Evolutionary conservation across 2,888 invertebrate genomes (phyloP), one percentile per base, ranked within the genome.

Genomic region (Empis livida): DNA sequence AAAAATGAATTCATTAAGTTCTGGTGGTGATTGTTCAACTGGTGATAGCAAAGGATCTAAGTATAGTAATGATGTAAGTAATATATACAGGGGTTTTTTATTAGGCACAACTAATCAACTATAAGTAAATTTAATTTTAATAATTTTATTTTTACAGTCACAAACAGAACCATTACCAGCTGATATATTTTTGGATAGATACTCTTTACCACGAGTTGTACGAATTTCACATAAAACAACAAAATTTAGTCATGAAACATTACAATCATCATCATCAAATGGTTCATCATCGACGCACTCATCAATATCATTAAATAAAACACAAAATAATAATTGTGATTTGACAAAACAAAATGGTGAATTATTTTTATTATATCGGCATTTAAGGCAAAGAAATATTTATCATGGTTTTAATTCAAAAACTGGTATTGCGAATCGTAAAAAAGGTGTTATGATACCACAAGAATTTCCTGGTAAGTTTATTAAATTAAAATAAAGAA

Each of bases 21-120:
- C 61, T 20, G 62, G 61, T 10, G 62, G 63, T 32, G 69, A 69
- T 55, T 68, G 63, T 55, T 69, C 68, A 43, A 68, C 69, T 27
- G 67, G 68, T 52, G 69, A 68, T 54, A 69, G 69, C 53, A 68
- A 69, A 57, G 59, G 62, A 44, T 69, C 69, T 27, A 68, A 67
- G 52, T 61, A 61, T 52, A 68, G 67, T 55, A 68, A 62, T 50
- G 68, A 67, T 57, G 68, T 68, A 55, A 58, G 60, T 55, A 27
- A 27, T 27, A 27, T 20, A 20, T n/a, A n/a, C n/a, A n/a, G 20
- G 3, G 20, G 20, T 20, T 5, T 5, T 20, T 20, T 20, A 5
- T 20, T 20, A n/a, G n/a, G 20, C 6, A 20, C 20, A 27, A 42
- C n/a, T 10, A 39, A 10, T 16, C 20, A 20, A 5, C 6, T 20